Base-by-base conservation (phyloP, 1,140 invertebrate species). In the Lepidurus apus region DNA sequence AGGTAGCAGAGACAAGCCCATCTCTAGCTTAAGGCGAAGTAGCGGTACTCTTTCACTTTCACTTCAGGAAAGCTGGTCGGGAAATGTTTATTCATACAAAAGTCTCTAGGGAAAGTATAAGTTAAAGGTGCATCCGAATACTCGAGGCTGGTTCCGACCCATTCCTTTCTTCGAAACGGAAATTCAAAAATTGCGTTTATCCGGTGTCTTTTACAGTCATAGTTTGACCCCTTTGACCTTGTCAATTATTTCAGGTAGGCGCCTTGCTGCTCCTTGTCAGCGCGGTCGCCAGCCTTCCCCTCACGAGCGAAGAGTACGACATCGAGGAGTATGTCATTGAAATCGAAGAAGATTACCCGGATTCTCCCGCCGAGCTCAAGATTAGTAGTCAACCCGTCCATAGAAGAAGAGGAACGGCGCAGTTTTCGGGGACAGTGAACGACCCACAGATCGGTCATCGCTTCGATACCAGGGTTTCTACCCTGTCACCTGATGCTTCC, bases 1-100 rank as follows among this genome's bases (percentile, higher is more conserved):
- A 65, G 53, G 53, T 65, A 65, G 53, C 13, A 17, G 17, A 65
- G 53, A 21, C 53, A 65, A 65, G 53, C 53, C 53, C 53, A 65
- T 65, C 53, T 65, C 1, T 65, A 65, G 53, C 53, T 65, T 65
- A 21, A 13, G 21, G 53, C 53, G 21, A 13, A 34, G 34, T 34
- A 34, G 4, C 34, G 34, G 0, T n/a, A 9, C 53, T 13, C 21
- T 65, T 65, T 65, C 21, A 17, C 53, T 65, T 65, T 65, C 53
- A 65, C 53, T 65, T 7, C 17, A 65, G 53, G n/a, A 65, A 65
- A 65, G 13, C 53, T 17, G 53, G 53, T 17, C 0, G 53, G 7
- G 53, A 4, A 26, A 34, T 34, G 34, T 34, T 34, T 34, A 17
- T 65, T 65, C 13, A 65, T 7, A 65, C 4, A 11, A 9, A 65